A percentile compares a stretch with the other conserved stretches of the same genome.
Conservation (phyloP, 2,888 invertebrate genomes). For the Latheticus oryzae region DNA sequence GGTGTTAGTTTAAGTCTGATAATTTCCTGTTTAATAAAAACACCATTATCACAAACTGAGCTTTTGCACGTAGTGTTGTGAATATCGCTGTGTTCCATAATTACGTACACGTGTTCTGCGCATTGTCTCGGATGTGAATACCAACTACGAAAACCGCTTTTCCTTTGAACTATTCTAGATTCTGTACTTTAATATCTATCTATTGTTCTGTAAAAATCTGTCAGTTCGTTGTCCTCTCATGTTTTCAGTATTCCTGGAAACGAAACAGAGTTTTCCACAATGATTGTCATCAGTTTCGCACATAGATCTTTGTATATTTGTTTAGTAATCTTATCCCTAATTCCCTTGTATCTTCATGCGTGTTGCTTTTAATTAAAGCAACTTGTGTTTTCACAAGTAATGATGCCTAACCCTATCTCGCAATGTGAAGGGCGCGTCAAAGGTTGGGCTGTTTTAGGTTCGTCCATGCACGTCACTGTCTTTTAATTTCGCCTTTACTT, state of each 20-base stretch:
- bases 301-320: too few relatives aligned
- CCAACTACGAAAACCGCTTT: conserved; percentile 42
- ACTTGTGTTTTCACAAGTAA: conserved; percentile 44
- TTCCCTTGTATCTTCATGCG: conserved; percentile 45
- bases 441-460: conserved; percentile 27
- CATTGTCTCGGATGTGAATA: conserved; percentile 53
- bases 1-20: too few relatives aligned
- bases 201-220: too few relatives aligned
- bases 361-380: conserved; percentile 48
- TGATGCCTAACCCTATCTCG: conserved; percentile 25
- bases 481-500: conserved; percentile 34
- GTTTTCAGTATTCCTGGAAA: too few relatives aligned
- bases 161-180: conserved; percentile 15
- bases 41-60: conserved; percentile 48
- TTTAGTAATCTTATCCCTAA: conserved; percentile 44
- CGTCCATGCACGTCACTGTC: conserved; percentile 17
- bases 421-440: conserved; percentile 29
- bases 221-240: conserved; percentile 14
- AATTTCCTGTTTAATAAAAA: too few relatives aligned
- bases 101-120: conserved; percentile 57
- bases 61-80: conserved; percentile 44
- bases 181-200: too few relatives aligned
- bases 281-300: conserved; percentile 21
- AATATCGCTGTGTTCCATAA: conserved; percentile 49
- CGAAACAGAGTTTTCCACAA: too few relatives aligned